Percentiles rank a stretch among this genome's conserved stretches.
Evolutionary conservation across 2,797 vertebrate genomes (phyloP).

Genomic region (Zalophus californianus): DNA sequence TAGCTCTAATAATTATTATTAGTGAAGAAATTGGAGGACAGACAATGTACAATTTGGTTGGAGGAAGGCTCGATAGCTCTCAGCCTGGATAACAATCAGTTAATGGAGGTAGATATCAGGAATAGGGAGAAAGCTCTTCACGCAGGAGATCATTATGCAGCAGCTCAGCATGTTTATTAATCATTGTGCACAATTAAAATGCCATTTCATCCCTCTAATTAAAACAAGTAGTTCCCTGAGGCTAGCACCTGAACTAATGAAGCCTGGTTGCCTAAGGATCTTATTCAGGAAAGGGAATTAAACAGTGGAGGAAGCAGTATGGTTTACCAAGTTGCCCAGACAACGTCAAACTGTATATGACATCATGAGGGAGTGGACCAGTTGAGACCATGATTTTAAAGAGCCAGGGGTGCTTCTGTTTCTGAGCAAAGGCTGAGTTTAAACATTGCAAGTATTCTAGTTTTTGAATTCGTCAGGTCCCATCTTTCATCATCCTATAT

Average conservation of each 20-base stretch:
- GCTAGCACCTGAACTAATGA: constrained; percentile 86
- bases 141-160: constrained; percentile 79
- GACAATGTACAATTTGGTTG: constrained; percentile 50
- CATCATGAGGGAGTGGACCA: constrained; percentile 69
- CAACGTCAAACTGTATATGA: constrained; percentile 71
- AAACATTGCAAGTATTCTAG: background rate
- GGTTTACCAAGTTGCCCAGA: constrained; percentile 73
- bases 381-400: constrained; percentile 55
- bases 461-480: background rate
- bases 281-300: constrained; percentile 79
- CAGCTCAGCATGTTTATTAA: constrained; percentile 84
- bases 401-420: background rate
- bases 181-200: constrained; percentile 86
- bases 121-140: constrained; percentile 75
- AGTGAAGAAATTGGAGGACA: constrained; percentile 59
- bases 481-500: background rate
- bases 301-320: constrained; percentile 75
- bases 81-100: constrained; percentile 82
- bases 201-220: constrained; percentile 86
- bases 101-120: constrained; percentile 79
- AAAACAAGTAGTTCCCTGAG: constrained; percentile 85
- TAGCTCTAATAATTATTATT: constrained; percentile 73
- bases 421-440: background rate
- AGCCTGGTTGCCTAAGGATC: constrained; percentile 81
- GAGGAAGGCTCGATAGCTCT: constrained; percentile 57